Evolutionary conservation across 2,888 invertebrate species (phyloP).

Genomic region (Hetaerina titia): DNA sequence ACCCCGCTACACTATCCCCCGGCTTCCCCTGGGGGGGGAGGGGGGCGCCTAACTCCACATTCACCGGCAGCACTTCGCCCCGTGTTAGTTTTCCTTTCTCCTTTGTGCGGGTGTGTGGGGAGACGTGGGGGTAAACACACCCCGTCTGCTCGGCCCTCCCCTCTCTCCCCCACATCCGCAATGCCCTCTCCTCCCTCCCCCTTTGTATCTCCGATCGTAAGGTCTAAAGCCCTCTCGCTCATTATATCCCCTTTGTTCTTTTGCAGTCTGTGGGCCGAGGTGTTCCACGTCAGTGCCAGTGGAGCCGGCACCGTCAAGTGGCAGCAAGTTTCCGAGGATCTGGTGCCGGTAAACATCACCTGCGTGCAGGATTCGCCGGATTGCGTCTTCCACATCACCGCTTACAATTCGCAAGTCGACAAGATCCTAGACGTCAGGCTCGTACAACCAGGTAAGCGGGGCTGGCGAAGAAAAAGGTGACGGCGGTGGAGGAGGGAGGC

Average conservation of each 20-base stretch:
- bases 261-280: constrained; percentile 97
- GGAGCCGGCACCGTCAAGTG: constrained; percentile 96
- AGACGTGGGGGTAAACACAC: neutral
- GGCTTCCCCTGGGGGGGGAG: neutral
- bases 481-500: neutral
- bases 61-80: neutral
- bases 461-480: neutral
- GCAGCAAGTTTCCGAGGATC: constrained; percentile 98
- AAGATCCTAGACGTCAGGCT: constrained; percentile 98
- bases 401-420: constrained; percentile 99
- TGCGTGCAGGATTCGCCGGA: constrained; percentile 98
- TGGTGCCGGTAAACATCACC: constrained; percentile 98
- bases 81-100: neutral
- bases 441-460: constrained; percentile 91
- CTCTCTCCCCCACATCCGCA: neutral
- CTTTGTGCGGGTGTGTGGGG: neutral
- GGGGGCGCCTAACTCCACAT: neutral
- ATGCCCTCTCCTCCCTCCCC: neutral
- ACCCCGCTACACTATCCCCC: neutral
- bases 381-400: constrained; percentile 98
- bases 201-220: constrained; percentile 53
- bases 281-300: constrained; percentile 97
- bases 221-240: constrained; percentile 48
- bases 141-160: neutral
- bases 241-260: constrained; percentile 20